These are phyloP conservation scores for Sinocyclocheilus maitianheensis DNA, from an alignment of 2,113 vertebrate genomes.

Conservation along the genomic window DNA sequence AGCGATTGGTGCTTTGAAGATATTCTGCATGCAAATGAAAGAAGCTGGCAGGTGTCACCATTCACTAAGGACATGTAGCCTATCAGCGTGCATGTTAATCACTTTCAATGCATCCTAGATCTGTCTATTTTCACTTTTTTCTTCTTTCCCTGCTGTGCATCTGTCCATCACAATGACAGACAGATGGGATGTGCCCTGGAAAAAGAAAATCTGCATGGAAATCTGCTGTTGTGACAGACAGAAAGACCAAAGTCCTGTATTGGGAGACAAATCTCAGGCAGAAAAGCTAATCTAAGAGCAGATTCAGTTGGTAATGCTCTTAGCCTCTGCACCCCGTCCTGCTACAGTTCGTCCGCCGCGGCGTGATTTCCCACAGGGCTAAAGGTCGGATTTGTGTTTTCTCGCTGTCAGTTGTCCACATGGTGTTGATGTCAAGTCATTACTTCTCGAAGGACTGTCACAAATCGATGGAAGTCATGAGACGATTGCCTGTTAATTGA, in stretches of 20 bases:
- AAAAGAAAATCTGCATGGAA: constrained; percentile 15
- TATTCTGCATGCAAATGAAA: constrained; percentile 42
- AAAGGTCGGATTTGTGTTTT: background rate
- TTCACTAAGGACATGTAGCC: constrained; percentile 40
- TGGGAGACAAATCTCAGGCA: constrained; percentile 13
- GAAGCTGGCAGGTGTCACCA: constrained; percentile 21
- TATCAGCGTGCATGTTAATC: constrained; percentile 58
- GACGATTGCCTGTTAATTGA: background rate
- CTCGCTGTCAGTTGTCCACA: background rate
- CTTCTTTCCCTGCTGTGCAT: constrained; percentile 29
- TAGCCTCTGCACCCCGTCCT: background rate
- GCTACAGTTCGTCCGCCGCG: background rate
- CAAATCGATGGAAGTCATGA: background rate
- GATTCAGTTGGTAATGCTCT: constrained; percentile 10
- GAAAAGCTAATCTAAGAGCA: constrained; percentile 22
- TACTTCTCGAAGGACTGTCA: background rate
- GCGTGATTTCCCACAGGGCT: constrained; percentile 16
- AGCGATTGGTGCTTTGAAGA: background rate
- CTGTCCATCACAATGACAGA: constrained; percentile 59
- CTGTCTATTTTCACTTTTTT: constrained; percentile 41
- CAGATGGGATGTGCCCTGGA: constrained; percentile 39
- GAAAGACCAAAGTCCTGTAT: constrained; percentile 18
- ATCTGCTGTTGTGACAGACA: constrained; percentile 32
- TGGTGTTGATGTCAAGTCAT: background rate
- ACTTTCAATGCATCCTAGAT: constrained; percentile 46